phyloP scores from a whole-genome alignment of 2,797 vertebrate species.

The Siniperca undulata region DNA sequence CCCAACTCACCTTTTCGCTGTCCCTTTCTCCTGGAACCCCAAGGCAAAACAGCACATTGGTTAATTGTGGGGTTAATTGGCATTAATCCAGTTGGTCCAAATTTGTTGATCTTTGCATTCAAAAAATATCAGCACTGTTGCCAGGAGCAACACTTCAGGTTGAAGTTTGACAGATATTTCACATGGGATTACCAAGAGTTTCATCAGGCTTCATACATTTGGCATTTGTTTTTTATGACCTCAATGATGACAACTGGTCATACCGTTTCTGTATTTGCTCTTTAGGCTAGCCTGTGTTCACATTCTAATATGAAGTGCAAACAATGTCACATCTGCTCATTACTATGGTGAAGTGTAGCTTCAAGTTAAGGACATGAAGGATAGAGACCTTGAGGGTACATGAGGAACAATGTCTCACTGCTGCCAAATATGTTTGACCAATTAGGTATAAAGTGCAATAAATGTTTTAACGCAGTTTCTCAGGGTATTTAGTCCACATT shows the following conservation, averaged over 20 bases:
- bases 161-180: conserved; percentile 6
- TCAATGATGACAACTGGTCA: background rate
- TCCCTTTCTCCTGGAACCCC: no score
- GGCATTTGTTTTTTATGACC: background rate
- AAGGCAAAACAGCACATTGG: no score
- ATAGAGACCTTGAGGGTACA: background rate
- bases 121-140: background rate
- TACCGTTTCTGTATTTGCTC: background rate
- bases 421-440: background rate
- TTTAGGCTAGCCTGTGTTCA: background rate
- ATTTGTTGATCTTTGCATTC: no score
- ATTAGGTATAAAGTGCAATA: background rate
- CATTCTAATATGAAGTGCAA: background rate
- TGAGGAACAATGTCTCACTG: background rate
- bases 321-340: background rate
- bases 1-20: no score
- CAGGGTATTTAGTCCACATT: background rate
- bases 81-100: no score
- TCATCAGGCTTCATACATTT: background rate
- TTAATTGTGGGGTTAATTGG: no score
- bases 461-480: background rate
- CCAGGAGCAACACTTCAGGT: background rate
- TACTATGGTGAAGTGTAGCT: background rate
- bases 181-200: background rate
- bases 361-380: background rate